Evolutionary conservation across 1,140 invertebrate genomes (phyloP).

Genomic region (Ganaspis sp.): DNA sequence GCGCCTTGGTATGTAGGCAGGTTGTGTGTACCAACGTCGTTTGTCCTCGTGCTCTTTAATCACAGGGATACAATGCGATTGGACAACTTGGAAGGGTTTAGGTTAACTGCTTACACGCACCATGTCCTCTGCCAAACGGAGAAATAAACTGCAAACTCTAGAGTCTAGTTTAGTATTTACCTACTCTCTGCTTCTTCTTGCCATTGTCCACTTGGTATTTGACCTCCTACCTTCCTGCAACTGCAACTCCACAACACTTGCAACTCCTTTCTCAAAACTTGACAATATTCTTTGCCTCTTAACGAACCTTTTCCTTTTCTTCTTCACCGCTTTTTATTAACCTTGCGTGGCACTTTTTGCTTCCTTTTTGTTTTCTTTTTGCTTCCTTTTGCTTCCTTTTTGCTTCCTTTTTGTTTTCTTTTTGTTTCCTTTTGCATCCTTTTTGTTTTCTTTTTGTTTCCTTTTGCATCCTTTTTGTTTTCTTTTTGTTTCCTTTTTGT

Average conservation of each 20-base stretch:
- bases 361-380: too few relatives aligned
- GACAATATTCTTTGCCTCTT: not conserved
- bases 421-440: too few relatives aligned
- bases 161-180: constrained; percentile 19
- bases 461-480: too few relatives aligned
- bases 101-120: constrained; percentile 39
- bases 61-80: constrained; percentile 51
- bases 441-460: too few relatives aligned
- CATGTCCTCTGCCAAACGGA: constrained; percentile 15
- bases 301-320: not conserved
- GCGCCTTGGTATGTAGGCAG: constrained; percentile 31
- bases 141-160: constrained; percentile 26
- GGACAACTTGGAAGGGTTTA: constrained; percentile 39
- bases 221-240: constrained; percentile 20
- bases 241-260: not conserved
- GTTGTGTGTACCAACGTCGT: constrained; percentile 39
- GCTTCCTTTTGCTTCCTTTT: too few relatives aligned
- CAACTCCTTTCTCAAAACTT: not conserved
- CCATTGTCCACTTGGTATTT: constrained; percentile 6
- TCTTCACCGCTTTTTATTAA: not conserved
- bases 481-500: too few relatives aligned
- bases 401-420: too few relatives aligned
- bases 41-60: constrained; percentile 60
- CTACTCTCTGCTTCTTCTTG: not conserved
- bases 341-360: not conserved